These are phyloP conservation scores for Bugulina stolonifera DNA, from an alignment of 2,888 invertebrate genomes.

Conservation along the genomic window DNA sequence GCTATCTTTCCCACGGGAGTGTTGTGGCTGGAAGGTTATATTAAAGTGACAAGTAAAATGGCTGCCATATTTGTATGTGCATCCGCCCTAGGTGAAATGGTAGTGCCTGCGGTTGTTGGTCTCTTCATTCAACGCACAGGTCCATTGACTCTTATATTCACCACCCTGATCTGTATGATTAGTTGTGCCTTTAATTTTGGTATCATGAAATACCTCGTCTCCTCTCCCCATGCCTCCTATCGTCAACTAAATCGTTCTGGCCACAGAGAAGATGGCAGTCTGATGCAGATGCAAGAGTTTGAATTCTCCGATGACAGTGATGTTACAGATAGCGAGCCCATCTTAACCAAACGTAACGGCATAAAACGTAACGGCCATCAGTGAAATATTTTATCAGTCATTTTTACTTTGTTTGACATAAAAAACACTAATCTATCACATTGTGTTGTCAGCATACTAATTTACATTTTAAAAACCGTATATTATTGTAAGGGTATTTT, in stretches of 20 bases:
- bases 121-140: slow-evolving; percentile 44
- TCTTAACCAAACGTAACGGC: not conserved
- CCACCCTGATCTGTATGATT: slow-evolving; percentile 40
- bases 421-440: too few species aligned
- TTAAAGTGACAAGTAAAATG: slow-evolving; percentile 53
- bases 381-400: too few species aligned
- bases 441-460: too few species aligned
- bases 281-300: slow-evolving; percentile 21
- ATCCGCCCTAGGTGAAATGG: slow-evolving; percentile 54
- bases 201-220: slow-evolving; percentile 46
- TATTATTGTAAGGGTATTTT: too few species aligned
- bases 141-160: slow-evolving; percentile 50
- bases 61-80: slow-evolving; percentile 54
- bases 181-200: slow-evolving; percentile 41
- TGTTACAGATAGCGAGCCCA: not conserved
- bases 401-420: too few species aligned
- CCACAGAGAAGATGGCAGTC: not conserved
- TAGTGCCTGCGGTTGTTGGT: slow-evolving; percentile 49
- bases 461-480: too few species aligned
- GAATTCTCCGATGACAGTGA: slow-evolving; percentile 17
- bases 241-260: not conserved
- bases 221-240: slow-evolving; percentile 36
- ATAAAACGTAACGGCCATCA: not conserved
- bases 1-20: slow-evolving; percentile 55
- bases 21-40: slow-evolving; percentile 54